A percentile compares a stretch with the other conserved stretches of the same genome.
Conservation (phyloP, 2,797 vertebrate species). For the Xiphophorus birchmanni region DNA sequence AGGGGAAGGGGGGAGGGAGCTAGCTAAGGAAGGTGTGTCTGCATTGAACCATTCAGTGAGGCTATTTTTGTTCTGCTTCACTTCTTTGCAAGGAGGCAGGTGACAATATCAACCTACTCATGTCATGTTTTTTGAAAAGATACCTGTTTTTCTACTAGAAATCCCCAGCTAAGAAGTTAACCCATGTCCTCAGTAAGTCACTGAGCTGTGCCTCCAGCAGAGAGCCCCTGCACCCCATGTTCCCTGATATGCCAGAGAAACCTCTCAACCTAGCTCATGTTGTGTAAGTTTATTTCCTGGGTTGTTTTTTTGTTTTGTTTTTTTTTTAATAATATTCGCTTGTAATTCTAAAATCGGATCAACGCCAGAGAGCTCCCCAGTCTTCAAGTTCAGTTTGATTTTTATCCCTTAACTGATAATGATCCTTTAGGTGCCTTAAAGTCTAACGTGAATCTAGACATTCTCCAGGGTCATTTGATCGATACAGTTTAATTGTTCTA, state of each 20-base stretch:
- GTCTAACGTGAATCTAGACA: constrained; percentile 60
- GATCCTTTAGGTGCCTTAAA: constrained; percentile 43
- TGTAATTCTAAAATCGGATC: neutral
- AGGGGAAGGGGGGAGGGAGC: constrained; percentile 36
- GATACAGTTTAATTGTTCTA: constrained; percentile 69
- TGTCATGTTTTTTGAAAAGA: neutral
- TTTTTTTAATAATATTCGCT: neutral
- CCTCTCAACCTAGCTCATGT: constrained; percentile 96
- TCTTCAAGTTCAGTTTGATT: constrained; percentile 19
- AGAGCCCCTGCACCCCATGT: constrained; percentile 94
- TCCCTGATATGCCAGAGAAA: constrained; percentile 94
- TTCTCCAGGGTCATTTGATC: constrained; percentile 66
- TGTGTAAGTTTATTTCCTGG: constrained; percentile 86
- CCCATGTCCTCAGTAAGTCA: constrained; percentile 96
- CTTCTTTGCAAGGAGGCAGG: constrained; percentile 39
- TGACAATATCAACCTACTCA: neutral
- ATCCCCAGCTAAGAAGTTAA: constrained; percentile 99
- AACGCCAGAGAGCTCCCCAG: neutral
- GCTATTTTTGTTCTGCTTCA: constrained; percentile 53
- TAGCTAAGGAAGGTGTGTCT: constrained; percentile 65
- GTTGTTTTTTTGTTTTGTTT: neutral
- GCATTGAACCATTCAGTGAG: constrained; percentile 54
- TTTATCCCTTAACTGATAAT: constrained; percentile 48
- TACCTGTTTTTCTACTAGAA: constrained; percentile 83
- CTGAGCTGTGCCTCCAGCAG: constrained; percentile 97